Evolutionary conservation across 2,113 vertebrate species (phyloP).

Genomic region (Ictalurus furcatus): DNA sequence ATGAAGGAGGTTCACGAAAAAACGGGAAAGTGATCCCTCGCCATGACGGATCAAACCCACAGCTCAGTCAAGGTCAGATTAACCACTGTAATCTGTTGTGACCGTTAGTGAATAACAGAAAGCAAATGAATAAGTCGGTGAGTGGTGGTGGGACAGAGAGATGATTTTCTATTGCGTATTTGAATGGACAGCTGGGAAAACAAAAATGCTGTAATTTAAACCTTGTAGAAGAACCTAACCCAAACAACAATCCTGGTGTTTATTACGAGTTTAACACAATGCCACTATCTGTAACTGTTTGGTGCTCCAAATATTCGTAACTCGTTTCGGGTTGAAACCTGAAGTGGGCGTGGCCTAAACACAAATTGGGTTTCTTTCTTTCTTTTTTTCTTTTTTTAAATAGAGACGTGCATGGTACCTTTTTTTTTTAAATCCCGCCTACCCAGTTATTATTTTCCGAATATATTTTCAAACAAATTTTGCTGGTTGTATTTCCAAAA

Average conservation of each 20-base stretch:
- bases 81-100: constrained; percentile 25
- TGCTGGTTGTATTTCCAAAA: not conserved
- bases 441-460: not conserved
- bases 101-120: constrained; percentile 29
- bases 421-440: not conserved
- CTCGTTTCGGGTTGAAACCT: not conserved
- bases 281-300: not conserved
- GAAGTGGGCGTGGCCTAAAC: not conserved
- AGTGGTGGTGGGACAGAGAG: not conserved
- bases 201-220: not conserved
- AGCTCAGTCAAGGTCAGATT: constrained; percentile 42
- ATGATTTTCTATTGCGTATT: not conserved
- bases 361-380: not conserved
- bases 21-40: not conserved
- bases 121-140: not conserved
- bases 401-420: not conserved
- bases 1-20: not conserved
- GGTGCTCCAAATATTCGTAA: not conserved
- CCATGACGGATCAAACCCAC: constrained; percentile 21
- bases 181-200: not conserved
- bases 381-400: not conserved
- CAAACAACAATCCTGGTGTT: not conserved
- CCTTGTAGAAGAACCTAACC: not conserved
- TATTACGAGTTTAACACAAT: not conserved
- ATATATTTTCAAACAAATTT: not conserved